These are phyloP conservation scores for Cyprinella venusta DNA, from an alignment of 2,797 vertebrate genomes.

Conservation along the genomic window DNA sequence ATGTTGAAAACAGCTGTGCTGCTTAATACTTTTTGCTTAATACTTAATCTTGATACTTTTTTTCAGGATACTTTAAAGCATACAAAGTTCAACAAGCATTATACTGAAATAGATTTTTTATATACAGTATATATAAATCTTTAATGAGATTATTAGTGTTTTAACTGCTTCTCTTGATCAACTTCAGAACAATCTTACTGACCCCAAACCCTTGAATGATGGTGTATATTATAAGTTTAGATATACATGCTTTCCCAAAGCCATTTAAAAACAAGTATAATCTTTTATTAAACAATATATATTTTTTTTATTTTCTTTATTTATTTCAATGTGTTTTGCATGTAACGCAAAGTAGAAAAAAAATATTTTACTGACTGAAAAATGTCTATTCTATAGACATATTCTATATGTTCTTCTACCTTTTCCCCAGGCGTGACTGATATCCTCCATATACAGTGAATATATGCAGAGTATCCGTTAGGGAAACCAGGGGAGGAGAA, in stretches of 20 bases:
- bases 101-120: too few species aligned
- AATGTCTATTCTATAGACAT: constrained; percentile 27
- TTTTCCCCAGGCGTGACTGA: constrained; percentile 97
- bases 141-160: background rate
- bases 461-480: constrained; percentile 94
- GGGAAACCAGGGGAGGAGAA: constrained; percentile 96
- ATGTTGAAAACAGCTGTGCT: background rate
- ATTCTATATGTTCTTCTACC: constrained; percentile 83
- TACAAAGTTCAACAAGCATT: background rate
- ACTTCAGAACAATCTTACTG: background rate
- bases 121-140: too few species aligned
- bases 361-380: background rate
- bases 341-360: background rate
- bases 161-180: background rate
- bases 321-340: background rate
- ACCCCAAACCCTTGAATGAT: background rate
- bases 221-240: background rate
- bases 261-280: background rate
- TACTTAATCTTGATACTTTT: background rate
- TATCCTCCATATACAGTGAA: constrained; percentile 98
- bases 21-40: background rate
- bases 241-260: background rate
- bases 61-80: background rate
- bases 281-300: too few species aligned
- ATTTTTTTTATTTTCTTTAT: too few species aligned